A percentile compares a stretch with the other conserved stretches of the same genome.
phyloP scores from a whole-genome alignment of 2,888 invertebrate genomes.

The Glyphotaelius pellucidus region DNA sequence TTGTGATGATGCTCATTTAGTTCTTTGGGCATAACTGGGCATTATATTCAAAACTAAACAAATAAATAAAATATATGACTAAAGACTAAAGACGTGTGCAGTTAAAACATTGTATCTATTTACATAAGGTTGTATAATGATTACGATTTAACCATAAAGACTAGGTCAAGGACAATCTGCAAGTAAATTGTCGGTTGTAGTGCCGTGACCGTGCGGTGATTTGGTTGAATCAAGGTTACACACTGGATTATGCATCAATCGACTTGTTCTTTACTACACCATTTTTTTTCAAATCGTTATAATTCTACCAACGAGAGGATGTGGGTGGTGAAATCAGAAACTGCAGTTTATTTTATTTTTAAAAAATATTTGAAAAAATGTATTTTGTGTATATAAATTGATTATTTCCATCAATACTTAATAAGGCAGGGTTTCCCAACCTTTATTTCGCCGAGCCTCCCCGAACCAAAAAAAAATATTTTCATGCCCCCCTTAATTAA shows the following conservation, averaged over 20 bases:
- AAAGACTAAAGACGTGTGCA: neutral
- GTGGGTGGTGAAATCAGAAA: neutral
- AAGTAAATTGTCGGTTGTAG: neutral
- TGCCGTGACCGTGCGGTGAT: neutral
- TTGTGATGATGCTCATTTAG: too few species aligned
- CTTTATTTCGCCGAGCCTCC: too few species aligned
- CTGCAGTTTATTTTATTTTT: neutral
- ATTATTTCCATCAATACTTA: too few species aligned
- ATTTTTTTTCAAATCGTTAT: neutral
- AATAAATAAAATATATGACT: neutral
- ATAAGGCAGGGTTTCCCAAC: too few species aligned
- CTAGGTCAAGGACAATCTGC: neutral
- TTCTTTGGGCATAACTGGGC: too few species aligned
- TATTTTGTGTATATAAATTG: too few species aligned
- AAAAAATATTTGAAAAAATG: too few species aligned
- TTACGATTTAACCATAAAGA: neutral
- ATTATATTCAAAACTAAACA: too few species aligned
- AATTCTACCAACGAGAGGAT: neutral
- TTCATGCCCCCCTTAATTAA: too few species aligned
- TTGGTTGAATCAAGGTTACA: neutral
- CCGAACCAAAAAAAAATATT: too few species aligned
- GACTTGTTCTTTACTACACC: neutral
- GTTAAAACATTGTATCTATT: neutral
- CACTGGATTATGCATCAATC: neutral
- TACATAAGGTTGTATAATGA: conserved; percentile 11